Evolutionary conservation across 2,797 vertebrate genomes (phyloP).

Genomic region (Melanotaenia trifasciata): DNA sequence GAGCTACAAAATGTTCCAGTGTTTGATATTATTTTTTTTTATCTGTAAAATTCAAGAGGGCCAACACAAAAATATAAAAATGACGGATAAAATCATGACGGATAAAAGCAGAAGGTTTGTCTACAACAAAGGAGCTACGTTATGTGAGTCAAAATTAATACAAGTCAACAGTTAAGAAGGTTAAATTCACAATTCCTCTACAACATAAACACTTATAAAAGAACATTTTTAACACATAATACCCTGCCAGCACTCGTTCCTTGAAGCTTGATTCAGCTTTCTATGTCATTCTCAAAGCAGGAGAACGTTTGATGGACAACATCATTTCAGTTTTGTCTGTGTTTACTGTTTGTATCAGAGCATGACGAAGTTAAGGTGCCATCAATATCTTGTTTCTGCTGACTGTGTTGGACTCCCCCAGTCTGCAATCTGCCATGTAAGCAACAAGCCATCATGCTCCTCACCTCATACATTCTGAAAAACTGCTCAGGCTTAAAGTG

Average conservation of each 20-base stretch:
- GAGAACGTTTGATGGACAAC: conserved; percentile 25
- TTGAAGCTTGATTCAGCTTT: background rate
- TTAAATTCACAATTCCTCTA: conserved; percentile 2
- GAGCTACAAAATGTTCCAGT: conserved; percentile 3
- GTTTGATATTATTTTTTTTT: conserved; percentile 35
- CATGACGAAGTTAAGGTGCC: conserved; percentile 59
- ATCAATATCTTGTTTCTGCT: conserved; percentile 72
- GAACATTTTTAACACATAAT: background rate
- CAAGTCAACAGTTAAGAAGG: background rate
- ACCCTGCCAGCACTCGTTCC: background rate
- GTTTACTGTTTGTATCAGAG: conserved; percentile 54
- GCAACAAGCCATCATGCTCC: conserved; percentile 62
- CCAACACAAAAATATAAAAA: conserved; percentile 30
- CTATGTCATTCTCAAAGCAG: background rate
- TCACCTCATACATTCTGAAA: conserved; percentile 47
- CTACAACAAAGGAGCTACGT: background rate
- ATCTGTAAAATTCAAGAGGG: conserved; percentile 8
- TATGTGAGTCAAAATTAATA: conserved; percentile 12
- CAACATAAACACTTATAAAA: background rate
- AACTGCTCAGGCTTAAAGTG: conserved; percentile 34
- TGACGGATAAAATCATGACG: background rate
- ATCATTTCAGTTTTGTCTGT: conserved; percentile 12
- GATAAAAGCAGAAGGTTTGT: conserved; percentile 24
- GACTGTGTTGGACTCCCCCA: conserved; percentile 74
- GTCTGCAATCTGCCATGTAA: conserved; percentile 79